Conservation (phyloP, 2,113 vertebrate species). For the Phycodurus eques region DNA sequence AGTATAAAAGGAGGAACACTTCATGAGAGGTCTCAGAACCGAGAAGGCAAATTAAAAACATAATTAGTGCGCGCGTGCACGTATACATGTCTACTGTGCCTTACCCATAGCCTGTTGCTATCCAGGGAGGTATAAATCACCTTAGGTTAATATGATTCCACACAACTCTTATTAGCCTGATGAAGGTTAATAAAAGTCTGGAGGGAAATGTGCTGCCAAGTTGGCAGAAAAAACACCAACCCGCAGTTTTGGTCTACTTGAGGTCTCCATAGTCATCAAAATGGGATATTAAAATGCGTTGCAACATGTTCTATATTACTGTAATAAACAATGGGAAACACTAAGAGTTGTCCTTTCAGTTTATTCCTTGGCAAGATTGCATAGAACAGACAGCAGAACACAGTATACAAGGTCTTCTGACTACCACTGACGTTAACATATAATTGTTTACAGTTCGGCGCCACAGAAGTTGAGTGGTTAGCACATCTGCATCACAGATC, state of each 20-base stretch:
- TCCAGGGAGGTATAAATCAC: slow-evolving; percentile 62
- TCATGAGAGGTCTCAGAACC: slow-evolving; percentile 61
- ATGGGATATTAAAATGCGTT: not conserved
- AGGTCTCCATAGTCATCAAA: not conserved
- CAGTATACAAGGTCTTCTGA: not conserved
- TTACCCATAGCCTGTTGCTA: slow-evolving; percentile 35
- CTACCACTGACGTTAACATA: not conserved
- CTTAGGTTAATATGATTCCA: slow-evolving; percentile 69
- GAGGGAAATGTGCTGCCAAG: slow-evolving; percentile 35
- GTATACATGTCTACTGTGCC: slow-evolving; percentile 17
- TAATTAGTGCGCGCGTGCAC: slow-evolving; percentile 70
- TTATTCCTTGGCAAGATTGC: not conserved
- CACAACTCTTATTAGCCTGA: slow-evolving; percentile 66
- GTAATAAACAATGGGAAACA: not conserved
- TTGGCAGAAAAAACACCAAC: slow-evolving; percentile 39
- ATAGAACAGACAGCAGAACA: not conserved
- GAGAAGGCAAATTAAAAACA: slow-evolving; percentile 69
- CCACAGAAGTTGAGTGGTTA: not conserved
- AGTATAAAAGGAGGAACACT: slow-evolving; percentile 22
- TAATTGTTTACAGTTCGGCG: too few relatives aligned
- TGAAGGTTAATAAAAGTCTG: slow-evolving; percentile 58
- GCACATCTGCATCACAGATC: not conserved
- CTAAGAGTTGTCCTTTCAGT: not conserved
- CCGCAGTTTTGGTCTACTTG: not conserved
- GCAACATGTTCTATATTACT: not conserved